Percentiles rank a stretch among this genome's conserved stretches.
phyloP scores from a whole-genome alignment of 2,797 vertebrate species.

The Rhincodon typus region DNA sequence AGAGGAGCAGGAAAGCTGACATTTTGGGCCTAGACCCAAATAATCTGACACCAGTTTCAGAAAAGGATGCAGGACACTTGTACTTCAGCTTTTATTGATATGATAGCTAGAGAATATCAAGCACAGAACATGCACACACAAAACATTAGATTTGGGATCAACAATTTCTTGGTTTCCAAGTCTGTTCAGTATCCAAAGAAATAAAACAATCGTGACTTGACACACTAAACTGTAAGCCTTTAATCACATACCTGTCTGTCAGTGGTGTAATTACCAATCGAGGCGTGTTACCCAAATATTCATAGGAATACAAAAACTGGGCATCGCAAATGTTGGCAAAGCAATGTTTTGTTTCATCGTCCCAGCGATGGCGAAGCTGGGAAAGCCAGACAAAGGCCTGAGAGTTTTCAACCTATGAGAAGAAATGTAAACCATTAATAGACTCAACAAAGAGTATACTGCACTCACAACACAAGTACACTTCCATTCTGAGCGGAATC shows the following conservation, averaged over 20 bases:
- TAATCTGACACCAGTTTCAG: neutral
- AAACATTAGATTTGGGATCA: neutral
- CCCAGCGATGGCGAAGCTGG: conserved; percentile 87
- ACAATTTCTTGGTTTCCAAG: neutral
- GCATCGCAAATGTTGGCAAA: conserved; percentile 90
- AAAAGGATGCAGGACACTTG: neutral
- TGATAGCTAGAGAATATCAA: neutral
- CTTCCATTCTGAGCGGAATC: no score
- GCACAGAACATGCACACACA: neutral
- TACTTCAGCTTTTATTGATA: neutral
- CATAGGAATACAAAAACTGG: conserved; percentile 86
- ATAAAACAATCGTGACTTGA: neutral
- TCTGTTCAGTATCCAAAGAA: neutral
- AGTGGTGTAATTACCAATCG: conserved; percentile 92
- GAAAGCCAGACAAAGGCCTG: conserved; percentile 92
- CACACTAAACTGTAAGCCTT: neutral
- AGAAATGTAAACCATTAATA: neutral
- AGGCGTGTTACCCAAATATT: conserved; percentile 92
- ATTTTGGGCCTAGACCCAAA: no score
- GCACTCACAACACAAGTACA: neutral
- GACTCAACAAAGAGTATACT: neutral
- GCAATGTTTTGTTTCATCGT: conserved; percentile 77
- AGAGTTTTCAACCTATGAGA: conserved; percentile 74
- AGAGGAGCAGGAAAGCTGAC: no score
- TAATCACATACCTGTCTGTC: conserved; percentile 75